These are phyloP conservation scores for Silurus meridionalis DNA, from an alignment of 2,113 vertebrate species.

Conservation along the genomic window DNA sequence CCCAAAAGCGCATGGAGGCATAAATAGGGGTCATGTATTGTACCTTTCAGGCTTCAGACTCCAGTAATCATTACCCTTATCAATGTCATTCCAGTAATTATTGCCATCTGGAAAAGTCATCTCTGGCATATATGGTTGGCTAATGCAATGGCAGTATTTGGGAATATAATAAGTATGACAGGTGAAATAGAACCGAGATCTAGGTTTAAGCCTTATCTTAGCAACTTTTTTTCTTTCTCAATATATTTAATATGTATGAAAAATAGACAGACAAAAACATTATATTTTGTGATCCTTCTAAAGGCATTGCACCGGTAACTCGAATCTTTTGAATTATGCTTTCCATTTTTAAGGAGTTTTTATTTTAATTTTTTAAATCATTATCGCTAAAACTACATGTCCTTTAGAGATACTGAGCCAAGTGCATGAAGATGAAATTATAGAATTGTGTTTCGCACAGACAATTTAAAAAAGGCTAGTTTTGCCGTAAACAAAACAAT, in stretches of 20 bases:
- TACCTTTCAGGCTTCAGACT: constrained; percentile 57
- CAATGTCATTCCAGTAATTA: constrained; percentile 57
- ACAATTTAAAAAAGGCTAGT: neutral
- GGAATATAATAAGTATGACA: constrained; percentile 24
- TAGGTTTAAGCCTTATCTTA: neutral
- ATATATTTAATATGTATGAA: neutral
- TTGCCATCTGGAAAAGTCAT: constrained; percentile 64
- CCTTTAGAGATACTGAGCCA: neutral
- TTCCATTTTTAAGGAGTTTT: neutral
- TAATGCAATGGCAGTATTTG: constrained; percentile 59
- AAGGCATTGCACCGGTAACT: neutral
- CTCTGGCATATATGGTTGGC: constrained; percentile 57
- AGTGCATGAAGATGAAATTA: neutral
- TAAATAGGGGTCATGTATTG: constrained; percentile 56
- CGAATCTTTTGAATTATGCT: neutral
- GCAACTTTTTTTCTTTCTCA: neutral
- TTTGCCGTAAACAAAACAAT: constrained; percentile 19
- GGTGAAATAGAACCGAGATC: constrained; percentile 3
- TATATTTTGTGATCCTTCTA: neutral
- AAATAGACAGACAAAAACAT: no score
- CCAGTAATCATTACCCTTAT: constrained; percentile 59
- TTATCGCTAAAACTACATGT: neutral
- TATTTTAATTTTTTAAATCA: neutral
- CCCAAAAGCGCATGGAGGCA: constrained; percentile 58
- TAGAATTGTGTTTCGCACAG: neutral